Evolutionary conservation across 2,797 vertebrate species (phyloP), one percentile per base, ranked within the genome.

Genomic region (Enteromius trimaculatus): DNA sequence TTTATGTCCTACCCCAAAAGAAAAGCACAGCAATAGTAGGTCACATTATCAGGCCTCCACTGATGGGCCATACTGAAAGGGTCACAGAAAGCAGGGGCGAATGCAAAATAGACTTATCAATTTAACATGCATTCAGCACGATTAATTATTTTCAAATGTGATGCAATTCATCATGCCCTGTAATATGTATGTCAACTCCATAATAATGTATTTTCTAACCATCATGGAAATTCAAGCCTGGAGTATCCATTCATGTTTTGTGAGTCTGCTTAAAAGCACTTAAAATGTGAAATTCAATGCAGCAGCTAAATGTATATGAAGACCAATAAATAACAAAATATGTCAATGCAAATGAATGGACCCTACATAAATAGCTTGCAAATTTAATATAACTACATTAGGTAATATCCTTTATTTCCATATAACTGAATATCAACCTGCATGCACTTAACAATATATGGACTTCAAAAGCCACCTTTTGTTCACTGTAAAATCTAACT

Each of bases 151-250:
- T 64, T 64, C 3, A 64, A 31, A 64, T 64, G 49, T 55, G 13
- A 16, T 37, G 11, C 31, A 16, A 55, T 75, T 55, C 55, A 75
- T 55, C 21, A 55, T 37, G 71, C 11, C 31, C 21, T 14, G 4
- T 55, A 75, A 37, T 8, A 55, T 34, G 55, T 14, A 34, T 49
- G 44, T 72, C 1, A 53, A 53, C 13, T 53, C 19, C 0, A 10
- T 55, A 34, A n/a, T 17, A 10, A 47, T 6, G 14, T 8, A 26
- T 49, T 71, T 71, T 71, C 44, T 49, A 29, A 34, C 17, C 10
- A 53, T n/a, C 19, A n/a, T 53, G 29, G 49, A 74, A 37, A 37
- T 55, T 75, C 70, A 55, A 37, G 71, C 71, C 29, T n/a, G 47
- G 34, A 53, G 6, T n/a, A 53, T 8, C 29, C 47, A n/a, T 49